Evolutionary conservation across 2,888 invertebrate genomes (phyloP).

Genomic region (Tetragnatha montana): DNA sequence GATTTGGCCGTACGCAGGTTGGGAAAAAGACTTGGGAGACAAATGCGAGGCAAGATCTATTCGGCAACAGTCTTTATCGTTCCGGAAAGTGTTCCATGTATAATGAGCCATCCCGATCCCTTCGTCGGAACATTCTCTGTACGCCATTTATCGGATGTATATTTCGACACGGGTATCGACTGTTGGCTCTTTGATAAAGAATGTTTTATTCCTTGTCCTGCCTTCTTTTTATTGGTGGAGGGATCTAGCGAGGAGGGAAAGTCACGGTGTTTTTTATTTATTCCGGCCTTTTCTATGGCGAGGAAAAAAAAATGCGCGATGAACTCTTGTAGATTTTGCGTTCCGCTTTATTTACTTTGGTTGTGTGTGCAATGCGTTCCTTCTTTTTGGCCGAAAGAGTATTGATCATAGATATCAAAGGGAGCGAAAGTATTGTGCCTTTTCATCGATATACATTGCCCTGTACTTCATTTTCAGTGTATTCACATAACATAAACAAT

Average conservation of each 20-base stretch:
- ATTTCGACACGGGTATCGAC: conserved; percentile 19
- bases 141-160: conserved; percentile 51
- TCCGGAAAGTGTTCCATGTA: conserved; percentile 28
- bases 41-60: conserved; percentile 37
- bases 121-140: not conserved
- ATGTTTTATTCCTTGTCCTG: not conserved
- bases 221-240: conserved; percentile 1
- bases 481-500: no score
- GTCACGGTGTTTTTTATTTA: not conserved
- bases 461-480: no score
- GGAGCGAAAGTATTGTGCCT: not conserved
- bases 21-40: conserved; percentile 17
- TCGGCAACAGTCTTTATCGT: conserved; percentile 32
- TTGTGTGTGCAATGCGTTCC: not conserved
- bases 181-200: conserved; percentile 45
- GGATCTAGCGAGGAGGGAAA: not conserved
- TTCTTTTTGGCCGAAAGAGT: not conserved
- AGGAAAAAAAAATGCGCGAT: not conserved
- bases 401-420: not conserved
- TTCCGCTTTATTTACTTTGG: not conserved
- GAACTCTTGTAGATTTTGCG: conserved; percentile 6
- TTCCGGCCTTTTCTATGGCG: not conserved
- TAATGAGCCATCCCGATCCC: conserved; percentile 48
- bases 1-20: conserved; percentile 50
- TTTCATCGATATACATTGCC: not conserved